These are phyloP conservation scores for Lytechinus pictus DNA, from an alignment of 35 echinoderm and acorn worm species.

Conservation along the genomic window DNA sequence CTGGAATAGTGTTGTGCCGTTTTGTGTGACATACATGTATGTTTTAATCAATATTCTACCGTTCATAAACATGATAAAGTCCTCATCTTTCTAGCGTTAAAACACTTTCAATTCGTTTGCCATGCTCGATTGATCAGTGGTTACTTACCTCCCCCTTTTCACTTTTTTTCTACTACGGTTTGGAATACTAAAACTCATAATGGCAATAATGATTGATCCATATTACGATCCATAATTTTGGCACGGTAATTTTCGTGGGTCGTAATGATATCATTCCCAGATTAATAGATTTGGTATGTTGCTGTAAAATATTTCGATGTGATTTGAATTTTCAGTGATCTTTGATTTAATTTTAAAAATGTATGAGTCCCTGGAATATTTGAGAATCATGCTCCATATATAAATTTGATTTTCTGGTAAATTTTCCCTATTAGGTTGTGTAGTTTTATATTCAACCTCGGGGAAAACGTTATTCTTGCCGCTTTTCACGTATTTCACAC, in stretches of 20 bases:
- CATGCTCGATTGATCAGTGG: background rate
- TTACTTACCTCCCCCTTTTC: background rate
- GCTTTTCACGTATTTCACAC: background rate
- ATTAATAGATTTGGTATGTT: too few relatives aligned
- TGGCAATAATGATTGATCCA: too few relatives aligned
- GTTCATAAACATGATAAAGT: background rate
- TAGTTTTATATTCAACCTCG: background rate
- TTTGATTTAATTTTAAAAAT: background rate
- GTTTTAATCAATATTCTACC: background rate
- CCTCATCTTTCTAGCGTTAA: background rate
- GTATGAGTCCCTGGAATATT: background rate
- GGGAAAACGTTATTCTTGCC: background rate
- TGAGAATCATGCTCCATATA: background rate
- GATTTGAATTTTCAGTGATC: background rate
- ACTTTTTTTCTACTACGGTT: too few relatives aligned
- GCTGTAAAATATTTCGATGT: background rate
- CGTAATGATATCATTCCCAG: too few relatives aligned
- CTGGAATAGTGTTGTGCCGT: background rate
- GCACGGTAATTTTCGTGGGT: too few relatives aligned
- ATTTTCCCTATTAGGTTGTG: background rate
- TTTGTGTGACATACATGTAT: background rate
- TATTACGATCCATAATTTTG: too few relatives aligned
- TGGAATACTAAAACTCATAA: too few relatives aligned
- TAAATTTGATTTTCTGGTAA: background rate
- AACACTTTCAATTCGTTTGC: background rate